These are phyloP conservation scores for Galagoides demidoff DNA, from an alignment of 2,797 vertebrate genomes.

Conservation along the genomic window DNA sequence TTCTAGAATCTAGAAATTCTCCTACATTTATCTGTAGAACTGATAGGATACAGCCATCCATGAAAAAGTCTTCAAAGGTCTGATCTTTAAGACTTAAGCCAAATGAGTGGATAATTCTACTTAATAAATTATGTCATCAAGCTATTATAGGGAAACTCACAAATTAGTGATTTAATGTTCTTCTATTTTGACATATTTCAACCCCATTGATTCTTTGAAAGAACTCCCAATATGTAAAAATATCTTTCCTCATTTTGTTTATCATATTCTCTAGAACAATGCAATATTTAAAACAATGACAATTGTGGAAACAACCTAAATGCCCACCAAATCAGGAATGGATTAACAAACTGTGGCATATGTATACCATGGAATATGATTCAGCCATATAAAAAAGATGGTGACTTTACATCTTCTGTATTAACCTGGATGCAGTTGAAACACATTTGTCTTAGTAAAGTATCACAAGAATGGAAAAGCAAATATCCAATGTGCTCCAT, in stretches of 20 bases:
- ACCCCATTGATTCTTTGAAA: neutral
- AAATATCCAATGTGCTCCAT: too few species aligned
- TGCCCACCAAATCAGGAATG: too few species aligned
- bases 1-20: neutral
- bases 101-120: neutral
- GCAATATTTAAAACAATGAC: neutral
- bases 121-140: slow-evolving; percentile 21
- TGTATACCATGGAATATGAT: too few species aligned
- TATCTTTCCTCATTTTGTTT: neutral
- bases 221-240: slow-evolving; percentile 19
- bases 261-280: neutral
- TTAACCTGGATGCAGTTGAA: too few species aligned
- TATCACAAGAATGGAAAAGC: too few species aligned
- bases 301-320: too few species aligned
- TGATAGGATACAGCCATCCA: neutral
- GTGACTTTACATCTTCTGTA: too few species aligned
- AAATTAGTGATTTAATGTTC: slow-evolving; percentile 20
- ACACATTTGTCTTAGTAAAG: too few species aligned
- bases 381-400: too few species aligned
- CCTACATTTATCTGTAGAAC: neutral
- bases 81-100: neutral
- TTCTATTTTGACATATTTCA: neutral
- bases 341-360: too few species aligned
- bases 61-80: neutral
- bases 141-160: neutral